Evolutionary conservation across 2,113 vertebrate species (phyloP), one percentile per base, ranked within the genome.

Genomic region (Ancistrus triradiatus): DNA sequence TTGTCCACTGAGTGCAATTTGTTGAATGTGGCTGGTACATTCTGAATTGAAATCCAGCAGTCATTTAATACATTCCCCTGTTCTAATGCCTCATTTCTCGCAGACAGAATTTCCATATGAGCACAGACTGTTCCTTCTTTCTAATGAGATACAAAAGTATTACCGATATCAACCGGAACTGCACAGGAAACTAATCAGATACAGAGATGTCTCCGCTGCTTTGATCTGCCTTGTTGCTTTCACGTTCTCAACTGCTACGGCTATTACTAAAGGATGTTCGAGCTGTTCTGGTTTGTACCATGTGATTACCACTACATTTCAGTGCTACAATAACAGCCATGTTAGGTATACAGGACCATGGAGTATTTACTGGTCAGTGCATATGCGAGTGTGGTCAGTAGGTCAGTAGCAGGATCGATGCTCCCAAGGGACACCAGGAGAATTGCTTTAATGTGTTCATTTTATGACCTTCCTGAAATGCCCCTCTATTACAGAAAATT

Each of bases 291-390:
- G 19, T 38, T 57, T 17, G 48, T 55, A 53, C 52, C 43, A 15
- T n/a, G 47, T n/a, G 14, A 59, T 65, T 63, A 70, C 31, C 56
- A 60, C 66, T 55, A 71, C 60, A 50, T 48, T 48, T 55, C 44
- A 40, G 38, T 38, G 28, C 18, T 21, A 7, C 17, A 44, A 52
- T 57, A 64, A 64, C 46, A 51, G 28, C n/a, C 19, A 25, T 24
- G 63, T 27, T 17, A 7, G 42, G 27, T 46, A 40, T 22, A 35
- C 10, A 21, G 21, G 15, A 24, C 18, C 6, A 2, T 14, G 40
- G 47, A 46, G 6, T 19, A 65, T 65, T 59, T 70, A 65, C 25
- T 40, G 18, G 31, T n/a, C 13, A 9, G 52, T 31, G 33, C n/a
- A 13, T 18, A n/a, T 56, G 42, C 47, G 27, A 24, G 35, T 24